Evolutionary conservation across 2,113 vertebrate species (phyloP).

Genomic region (Pachypanchax playfairii): DNA sequence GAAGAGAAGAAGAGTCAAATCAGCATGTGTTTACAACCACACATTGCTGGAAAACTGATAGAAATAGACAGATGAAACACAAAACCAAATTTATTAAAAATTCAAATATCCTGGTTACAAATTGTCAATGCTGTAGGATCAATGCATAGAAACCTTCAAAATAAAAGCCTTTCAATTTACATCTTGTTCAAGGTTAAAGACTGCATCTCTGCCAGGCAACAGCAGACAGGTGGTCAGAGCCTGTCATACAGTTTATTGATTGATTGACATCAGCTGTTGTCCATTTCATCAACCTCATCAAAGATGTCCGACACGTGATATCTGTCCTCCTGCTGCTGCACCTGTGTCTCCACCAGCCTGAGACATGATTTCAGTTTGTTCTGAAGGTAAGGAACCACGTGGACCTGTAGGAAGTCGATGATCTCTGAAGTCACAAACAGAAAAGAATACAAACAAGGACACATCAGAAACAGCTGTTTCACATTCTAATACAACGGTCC

Average conservation of each 20-base stretch:
- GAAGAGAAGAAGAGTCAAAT: no score
- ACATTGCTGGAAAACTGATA: no score
- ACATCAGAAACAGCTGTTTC: neutral
- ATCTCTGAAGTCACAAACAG: conserved; percentile 59
- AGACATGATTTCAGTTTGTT: neutral
- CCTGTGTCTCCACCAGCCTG: neutral
- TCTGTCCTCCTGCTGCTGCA: neutral
- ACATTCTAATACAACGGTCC: no score
- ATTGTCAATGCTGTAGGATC: neutral
- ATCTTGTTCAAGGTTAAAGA: neutral
- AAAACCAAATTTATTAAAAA: neutral
- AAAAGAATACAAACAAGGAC: neutral
- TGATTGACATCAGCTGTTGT: conserved; percentile 24
- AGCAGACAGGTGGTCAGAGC: neutral
- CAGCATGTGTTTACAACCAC: no score
- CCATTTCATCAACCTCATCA: conserved; percentile 11
- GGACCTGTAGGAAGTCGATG: conserved; percentile 64
- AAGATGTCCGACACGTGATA: conserved; percentile 62
- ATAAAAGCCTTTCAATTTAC: conserved; percentile 10
- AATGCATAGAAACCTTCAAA: neutral
- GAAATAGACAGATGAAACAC: neutral
- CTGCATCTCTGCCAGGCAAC: neutral
- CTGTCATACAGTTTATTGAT: neutral
- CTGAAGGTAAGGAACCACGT: conserved; percentile 42
- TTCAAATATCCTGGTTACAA: neutral